Conservation (phyloP, 1,140 invertebrate species). For the Hypothenemus hampei region DNA sequence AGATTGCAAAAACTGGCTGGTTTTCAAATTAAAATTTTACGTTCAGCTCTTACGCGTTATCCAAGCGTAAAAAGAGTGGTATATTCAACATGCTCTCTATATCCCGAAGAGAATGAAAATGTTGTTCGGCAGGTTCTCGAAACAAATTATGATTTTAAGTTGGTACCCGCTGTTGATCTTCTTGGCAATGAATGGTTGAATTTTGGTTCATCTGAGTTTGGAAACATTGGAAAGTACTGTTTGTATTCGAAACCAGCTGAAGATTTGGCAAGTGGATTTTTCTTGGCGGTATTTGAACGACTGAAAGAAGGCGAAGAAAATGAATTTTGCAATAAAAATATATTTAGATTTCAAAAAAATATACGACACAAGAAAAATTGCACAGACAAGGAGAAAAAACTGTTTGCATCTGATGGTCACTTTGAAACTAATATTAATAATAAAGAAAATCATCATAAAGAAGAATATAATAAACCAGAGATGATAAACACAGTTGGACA, state of each 20-base stretch:
- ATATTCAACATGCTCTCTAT: slow-evolving; percentile 93
- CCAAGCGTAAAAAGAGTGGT: slow-evolving; percentile 79
- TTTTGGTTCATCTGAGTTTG: slow-evolving; percentile 59
- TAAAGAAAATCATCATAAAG: too few relatives aligned
- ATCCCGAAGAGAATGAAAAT: slow-evolving; percentile 87
- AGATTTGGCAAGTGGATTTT: slow-evolving; percentile 90
- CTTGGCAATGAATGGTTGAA: slow-evolving; percentile 62
- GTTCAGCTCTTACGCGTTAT: slow-evolving; percentile 78
- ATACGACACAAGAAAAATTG: slow-evolving; percentile 27
- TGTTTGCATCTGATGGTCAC: too few relatives aligned
- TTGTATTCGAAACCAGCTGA: slow-evolving; percentile 67
- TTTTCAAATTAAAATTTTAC: slow-evolving; percentile 80
- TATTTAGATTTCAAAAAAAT: slow-evolving; percentile 27
- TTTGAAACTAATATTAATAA: too few relatives aligned
- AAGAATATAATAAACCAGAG: too few relatives aligned
- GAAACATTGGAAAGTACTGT: slow-evolving; percentile 63
- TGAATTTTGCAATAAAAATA: slow-evolving; percentile 34
- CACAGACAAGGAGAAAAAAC: slow-evolving; percentile 6
- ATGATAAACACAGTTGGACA: too few relatives aligned
- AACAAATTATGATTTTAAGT: slow-evolving; percentile 55
- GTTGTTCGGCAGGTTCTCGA: slow-evolving; percentile 66
- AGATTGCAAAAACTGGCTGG: slow-evolving; percentile 67
- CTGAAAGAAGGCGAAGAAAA: slow-evolving; percentile 40
- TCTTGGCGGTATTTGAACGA: slow-evolving; percentile 83
- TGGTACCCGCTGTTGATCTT: slow-evolving; percentile 56